Conservation (phyloP, 2,888 invertebrate species). For the Limulus polyphemus region DNA sequence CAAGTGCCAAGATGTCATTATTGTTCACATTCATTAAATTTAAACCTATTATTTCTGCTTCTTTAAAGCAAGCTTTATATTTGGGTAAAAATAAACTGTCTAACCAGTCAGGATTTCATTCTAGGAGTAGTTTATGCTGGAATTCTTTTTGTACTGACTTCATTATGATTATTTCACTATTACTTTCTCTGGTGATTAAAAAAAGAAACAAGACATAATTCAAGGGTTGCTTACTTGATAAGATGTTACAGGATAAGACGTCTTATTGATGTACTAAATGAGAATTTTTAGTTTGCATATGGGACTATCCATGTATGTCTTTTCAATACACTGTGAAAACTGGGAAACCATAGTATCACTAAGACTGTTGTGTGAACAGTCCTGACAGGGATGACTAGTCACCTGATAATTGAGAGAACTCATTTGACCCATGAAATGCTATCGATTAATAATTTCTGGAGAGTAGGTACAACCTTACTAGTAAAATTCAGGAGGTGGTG, state of each 20-base stretch:
- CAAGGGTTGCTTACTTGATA: neutral
- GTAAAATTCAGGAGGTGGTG: slow-evolving; percentile 21
- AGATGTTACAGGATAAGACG: neutral
- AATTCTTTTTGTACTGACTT: slow-evolving; percentile 22
- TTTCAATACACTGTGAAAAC: no score
- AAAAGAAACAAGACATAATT: neutral
- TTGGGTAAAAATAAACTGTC: slow-evolving; percentile 42
- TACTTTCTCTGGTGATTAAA: neutral
- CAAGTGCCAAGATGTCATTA: slow-evolving; percentile 42
- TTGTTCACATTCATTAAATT: slow-evolving; percentile 42
- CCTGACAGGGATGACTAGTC: neutral
- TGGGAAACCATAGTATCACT: no score
- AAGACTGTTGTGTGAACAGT: neutral
- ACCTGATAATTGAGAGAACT: neutral
- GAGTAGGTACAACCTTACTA: slow-evolving; percentile 7
- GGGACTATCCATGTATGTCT: no score
- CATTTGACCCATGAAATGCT: neutral
- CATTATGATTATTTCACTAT: slow-evolving; percentile 8
- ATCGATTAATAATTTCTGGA: slow-evolving; percentile 1
- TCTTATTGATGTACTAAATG: neutral
- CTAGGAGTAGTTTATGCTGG: slow-evolving; percentile 31
- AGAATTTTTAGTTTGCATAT: no score
- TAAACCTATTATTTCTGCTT: slow-evolving; percentile 40
- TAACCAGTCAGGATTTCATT: slow-evolving; percentile 45
- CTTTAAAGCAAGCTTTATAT: slow-evolving; percentile 42